Evolutionary conservation across 2,797 vertebrate species (phyloP), one percentile per base, ranked within the genome.

Genomic region (Manis javanica): DNA sequence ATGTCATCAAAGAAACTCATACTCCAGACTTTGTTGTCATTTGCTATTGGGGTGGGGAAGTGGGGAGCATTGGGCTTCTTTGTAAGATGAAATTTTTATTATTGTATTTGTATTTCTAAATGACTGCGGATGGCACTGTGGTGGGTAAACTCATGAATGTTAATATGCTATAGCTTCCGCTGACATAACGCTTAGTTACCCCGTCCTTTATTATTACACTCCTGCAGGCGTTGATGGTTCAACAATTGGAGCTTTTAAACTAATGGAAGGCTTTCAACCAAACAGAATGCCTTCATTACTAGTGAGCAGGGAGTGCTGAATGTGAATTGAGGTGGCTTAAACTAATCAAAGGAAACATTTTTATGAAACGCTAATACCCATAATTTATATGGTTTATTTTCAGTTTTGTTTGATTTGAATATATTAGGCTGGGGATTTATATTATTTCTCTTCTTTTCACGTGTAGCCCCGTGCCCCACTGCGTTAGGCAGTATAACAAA

Each of bases 191-290:
- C 51, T 96, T 97, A 91, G 92, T 96, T 96, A 89, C 87, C 95
- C 66, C 72, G 10, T 90, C 89, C 90, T 96, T 94, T 95, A 97
- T 96, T 92, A 88, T 59, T 92, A 88, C 63, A 74, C 61, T 78
- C 84, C 87, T 94, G 85, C 79, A 90, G 93, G 87, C 1, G 0
- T 83, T 94, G 96, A 97, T 96, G 91, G 92, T 93, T 96, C 90
- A 90, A 97, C 96, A 97, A 97, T 97, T 95, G 92, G 81, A 96
- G 95, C 96, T 97, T 98, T 97, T 97, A 97, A 97, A 95, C 84
- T 96, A 97, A 97, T 96, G 91, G 94, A 97, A 86, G 89, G 87
- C 91, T 97, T 96, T 97, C 97, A 96, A 37, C 87, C 74, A 95
- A 90, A 69, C 75, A 97, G 71, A 95, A 96, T 93, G 95, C 91